Base-by-base conservation (phyloP, 2,113 vertebrate genomes). In the Calyptomena viridis region DNA sequence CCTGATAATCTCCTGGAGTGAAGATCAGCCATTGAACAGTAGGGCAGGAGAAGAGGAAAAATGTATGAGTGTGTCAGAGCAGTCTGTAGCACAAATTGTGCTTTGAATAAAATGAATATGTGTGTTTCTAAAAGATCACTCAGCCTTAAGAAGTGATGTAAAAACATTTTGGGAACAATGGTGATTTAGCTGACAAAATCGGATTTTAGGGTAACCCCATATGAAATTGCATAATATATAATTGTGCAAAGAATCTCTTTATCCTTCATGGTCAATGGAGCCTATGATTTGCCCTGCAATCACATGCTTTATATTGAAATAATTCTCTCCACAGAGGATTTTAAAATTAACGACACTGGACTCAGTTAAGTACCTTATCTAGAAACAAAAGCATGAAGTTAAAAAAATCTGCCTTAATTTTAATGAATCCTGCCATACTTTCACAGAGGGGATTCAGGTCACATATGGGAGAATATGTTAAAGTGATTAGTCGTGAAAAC, bases 251-350 rank as follows among this genome's bases (percentile, higher is more conserved):
- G 63, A 90, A 55, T 88, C 75, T 77, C 88, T 89, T 96, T 92
- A 95, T 94, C 94, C 85, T 94, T 93, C 64, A 46, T 73, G 77
- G 92, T 94, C 68, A 93, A 6, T 49, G 50, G 71, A 95, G 77
- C 73, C 83, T 91, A 80, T 84, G 83, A 93, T 82, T 96, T 96
- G 64, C 69, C 92, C 69, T 84, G 80, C 49, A 92, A 33, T 96
- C 95, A 96, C 92, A 92, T 97, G 95, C 93, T 96, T 96, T 95
- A 96, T 94, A 69, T 76, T 96, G 83, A 93, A 95, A 82, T 84
- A 95, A 95, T 92, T 94, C 92, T 96, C 73, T 90, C 84, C 68
- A 37, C 39, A 86, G 92, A 69, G 92, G 92, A 93, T 96, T 97
- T 93, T 58, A 81, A 97, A 95, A 93, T 68, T 77, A 95, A 68